Evolutionary conservation across 2,888 invertebrate genomes (phyloP).

Genomic region (Arctia plantaginis): DNA sequence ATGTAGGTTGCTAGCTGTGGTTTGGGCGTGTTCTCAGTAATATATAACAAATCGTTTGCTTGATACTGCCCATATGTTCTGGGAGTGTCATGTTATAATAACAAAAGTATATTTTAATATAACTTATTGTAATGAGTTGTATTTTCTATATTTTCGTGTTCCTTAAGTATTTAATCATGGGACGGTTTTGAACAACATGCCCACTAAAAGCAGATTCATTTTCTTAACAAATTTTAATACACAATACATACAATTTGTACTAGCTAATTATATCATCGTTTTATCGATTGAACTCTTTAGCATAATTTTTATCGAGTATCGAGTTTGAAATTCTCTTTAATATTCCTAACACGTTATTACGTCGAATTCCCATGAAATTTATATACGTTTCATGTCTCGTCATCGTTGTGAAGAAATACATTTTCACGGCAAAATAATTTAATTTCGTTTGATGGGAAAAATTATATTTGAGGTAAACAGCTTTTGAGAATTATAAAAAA

Average conservation of each 20-base stretch:
- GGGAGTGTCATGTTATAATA: not conserved
- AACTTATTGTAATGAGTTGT: not conserved
- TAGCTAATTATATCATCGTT: not conserved
- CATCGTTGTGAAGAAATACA: not conserved
- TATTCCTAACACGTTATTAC: not conserved
- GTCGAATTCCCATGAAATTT: not conserved
- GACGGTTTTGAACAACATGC: not conserved
- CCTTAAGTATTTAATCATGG: not conserved
- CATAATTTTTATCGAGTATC: not conserved
- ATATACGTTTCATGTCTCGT: conserved; percentile 6
- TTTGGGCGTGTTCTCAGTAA: not conserved
- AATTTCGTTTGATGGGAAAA: conserved; percentile 6
- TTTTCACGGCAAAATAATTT: conserved; percentile 4
- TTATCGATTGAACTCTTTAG: not conserved
- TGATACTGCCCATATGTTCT: not conserved
- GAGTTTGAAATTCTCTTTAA: not conserved
- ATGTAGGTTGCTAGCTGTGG: not conserved
- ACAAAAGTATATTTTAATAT: not conserved
- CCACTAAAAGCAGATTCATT: not conserved
- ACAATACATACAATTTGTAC: too few species aligned
- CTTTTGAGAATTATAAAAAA: not conserved
- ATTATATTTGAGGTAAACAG: not conserved
- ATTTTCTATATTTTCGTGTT: not conserved
- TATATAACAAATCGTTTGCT: not conserved
- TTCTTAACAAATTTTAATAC: too few species aligned